These are phyloP conservation scores for Rhyacichthys aspro DNA, from an alignment of 2,797 vertebrate genomes.

Conservation along the genomic window DNA sequence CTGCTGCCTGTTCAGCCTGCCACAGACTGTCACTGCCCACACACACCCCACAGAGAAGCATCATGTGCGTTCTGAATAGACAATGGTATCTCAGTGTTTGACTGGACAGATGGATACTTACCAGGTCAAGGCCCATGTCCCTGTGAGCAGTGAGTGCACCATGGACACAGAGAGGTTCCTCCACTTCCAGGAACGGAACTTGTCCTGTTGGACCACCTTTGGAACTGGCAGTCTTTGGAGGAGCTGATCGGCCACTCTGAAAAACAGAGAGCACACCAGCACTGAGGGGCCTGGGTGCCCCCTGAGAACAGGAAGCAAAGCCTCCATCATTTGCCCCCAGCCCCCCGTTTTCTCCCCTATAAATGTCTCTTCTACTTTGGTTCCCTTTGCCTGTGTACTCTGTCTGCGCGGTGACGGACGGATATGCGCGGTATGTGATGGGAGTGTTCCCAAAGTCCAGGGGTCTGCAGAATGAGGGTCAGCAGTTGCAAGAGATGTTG, in stretches of 20 bases:
- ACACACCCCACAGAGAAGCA: constrained; percentile 34
- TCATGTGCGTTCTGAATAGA: constrained; percentile 67
- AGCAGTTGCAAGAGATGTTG: constrained; percentile 19
- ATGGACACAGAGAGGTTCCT: constrained; percentile 88
- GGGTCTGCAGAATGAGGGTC: constrained; percentile 9
- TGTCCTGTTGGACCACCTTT: constrained; percentile 79
- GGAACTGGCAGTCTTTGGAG: constrained; percentile 82
- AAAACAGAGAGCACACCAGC: constrained; percentile 78
- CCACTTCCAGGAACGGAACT: constrained; percentile 86
- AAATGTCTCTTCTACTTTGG: not conserved
- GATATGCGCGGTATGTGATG: constrained; percentile 24
- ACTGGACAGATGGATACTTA: constrained; percentile 68
- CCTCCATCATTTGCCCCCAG: constrained; percentile 71
- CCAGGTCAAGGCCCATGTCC: constrained; percentile 87
- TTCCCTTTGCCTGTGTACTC: not conserved
- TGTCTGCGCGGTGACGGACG: constrained; percentile 21
- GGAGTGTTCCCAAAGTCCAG: constrained; percentile 14
- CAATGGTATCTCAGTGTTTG: constrained; percentile 67
- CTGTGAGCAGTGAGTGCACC: constrained; percentile 88
- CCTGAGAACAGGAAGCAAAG: constrained; percentile 66
- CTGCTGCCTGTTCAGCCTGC: constrained; percentile 39
- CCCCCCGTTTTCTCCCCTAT: constrained; percentile 8
- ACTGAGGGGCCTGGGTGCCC: constrained; percentile 78
- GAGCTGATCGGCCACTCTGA: constrained; percentile 76
- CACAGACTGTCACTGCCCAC: constrained; percentile 69